phyloP scores from a whole-genome alignment of 2,113 vertebrate species.

The Centropristis striata region DNA sequence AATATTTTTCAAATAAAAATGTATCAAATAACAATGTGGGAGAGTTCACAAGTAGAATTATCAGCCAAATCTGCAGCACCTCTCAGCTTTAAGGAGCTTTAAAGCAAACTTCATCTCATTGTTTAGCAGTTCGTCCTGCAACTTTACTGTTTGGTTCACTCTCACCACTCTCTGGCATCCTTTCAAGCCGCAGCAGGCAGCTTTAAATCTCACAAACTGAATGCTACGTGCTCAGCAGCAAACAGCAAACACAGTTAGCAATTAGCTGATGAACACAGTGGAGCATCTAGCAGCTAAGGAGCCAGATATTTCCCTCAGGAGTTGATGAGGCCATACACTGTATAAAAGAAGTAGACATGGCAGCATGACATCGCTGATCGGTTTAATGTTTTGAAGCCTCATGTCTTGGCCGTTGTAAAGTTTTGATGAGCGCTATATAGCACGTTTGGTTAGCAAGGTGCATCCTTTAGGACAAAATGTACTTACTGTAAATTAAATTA shows the following conservation, averaged over 20 bases:
- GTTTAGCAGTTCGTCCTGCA: not conserved
- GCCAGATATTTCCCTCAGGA: not conserved
- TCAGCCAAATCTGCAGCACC: not conserved
- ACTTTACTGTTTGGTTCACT: not conserved
- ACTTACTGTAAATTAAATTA: too few relatives aligned
- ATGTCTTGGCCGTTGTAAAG: too few relatives aligned
- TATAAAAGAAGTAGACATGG: not conserved
- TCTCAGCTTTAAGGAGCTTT: not conserved
- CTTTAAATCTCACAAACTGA: not conserved
- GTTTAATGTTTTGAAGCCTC: too few relatives aligned
- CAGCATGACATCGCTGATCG: too few relatives aligned
- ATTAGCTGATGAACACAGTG: not conserved
- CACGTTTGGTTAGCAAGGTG: too few relatives aligned
- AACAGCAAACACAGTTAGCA: not conserved
- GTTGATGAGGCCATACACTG: not conserved
- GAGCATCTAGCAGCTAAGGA: not conserved
- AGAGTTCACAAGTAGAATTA: not conserved
- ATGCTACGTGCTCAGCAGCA: not conserved
- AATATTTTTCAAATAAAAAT: constrained; percentile 19
- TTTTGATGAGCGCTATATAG: too few relatives aligned
- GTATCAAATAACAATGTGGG: not conserved
- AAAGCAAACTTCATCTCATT: not conserved
- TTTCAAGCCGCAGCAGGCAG: not conserved
- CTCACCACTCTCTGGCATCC: not conserved
- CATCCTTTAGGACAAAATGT: too few relatives aligned